Conservation (phyloP, 2,113 vertebrate genomes). For the Spilogale gracilis region DNA sequence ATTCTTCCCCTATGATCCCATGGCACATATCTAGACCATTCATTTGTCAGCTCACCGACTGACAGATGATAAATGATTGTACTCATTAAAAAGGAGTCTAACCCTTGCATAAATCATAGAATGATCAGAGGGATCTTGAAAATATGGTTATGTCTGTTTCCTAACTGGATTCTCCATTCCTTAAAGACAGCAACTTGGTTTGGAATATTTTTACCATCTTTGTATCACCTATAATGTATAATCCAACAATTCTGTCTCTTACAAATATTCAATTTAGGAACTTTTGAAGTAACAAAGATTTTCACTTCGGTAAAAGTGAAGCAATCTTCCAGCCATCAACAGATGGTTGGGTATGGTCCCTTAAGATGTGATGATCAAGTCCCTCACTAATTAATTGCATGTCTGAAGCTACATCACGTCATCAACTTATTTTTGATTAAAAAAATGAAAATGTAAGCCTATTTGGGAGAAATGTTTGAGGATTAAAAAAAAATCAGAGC, state of each 20-base stretch:
- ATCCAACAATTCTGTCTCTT: neutral
- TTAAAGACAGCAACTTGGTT: neutral
- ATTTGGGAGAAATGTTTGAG: neutral
- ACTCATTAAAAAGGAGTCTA: neutral
- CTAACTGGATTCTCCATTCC: neutral
- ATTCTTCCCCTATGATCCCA: neutral
- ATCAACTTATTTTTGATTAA: constrained; percentile 25
- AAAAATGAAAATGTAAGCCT: neutral
- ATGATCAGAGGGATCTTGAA: neutral
- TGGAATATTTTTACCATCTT: constrained; percentile 6
- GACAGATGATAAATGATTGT: neutral
- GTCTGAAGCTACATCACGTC: neutral
- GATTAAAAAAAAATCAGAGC: constrained; percentile 14
- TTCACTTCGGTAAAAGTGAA: neutral
- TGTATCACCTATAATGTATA: neutral
- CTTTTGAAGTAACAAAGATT: neutral
- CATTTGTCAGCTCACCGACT: neutral
- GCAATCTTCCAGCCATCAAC: neutral
- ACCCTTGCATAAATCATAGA: neutral
- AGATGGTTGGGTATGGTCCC: neutral
- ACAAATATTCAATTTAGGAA: neutral
- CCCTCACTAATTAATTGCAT: constrained; percentile 59
- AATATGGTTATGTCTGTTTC: neutral
- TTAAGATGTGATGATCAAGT: neutral
- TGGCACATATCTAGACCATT: neutral